These are phyloP conservation scores for Aspidiotus destructor DNA, from an alignment of 2,888 invertebrate species.

Conservation along the genomic window DNA sequence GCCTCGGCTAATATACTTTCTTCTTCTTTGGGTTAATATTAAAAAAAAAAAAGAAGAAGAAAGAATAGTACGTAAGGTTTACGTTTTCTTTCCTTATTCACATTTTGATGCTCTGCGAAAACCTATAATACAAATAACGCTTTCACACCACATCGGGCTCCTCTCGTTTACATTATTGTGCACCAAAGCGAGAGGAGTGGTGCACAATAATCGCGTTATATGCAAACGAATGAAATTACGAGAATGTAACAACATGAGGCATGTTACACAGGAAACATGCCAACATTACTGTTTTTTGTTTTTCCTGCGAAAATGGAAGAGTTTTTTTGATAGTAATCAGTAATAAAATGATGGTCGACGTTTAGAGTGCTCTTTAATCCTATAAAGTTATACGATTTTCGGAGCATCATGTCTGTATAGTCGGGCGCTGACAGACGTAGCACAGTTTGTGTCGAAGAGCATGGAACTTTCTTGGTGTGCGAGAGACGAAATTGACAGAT, in stretches of 20 bases:
- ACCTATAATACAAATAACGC: slow-evolving; percentile 2
- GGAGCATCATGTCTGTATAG: too few species aligned
- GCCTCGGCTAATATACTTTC: slow-evolving; percentile 6
- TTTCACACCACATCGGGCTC: background rate
- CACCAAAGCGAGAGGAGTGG: background rate
- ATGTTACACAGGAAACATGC: background rate
- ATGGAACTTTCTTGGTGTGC: too few species aligned
- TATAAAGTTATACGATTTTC: too few species aligned
- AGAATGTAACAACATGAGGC: background rate
- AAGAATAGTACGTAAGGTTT: slow-evolving; percentile 1
- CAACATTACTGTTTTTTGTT: background rate
- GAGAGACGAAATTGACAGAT: too few species aligned
- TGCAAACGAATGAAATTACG: slow-evolving; percentile 3
- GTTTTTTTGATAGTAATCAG: too few species aligned
- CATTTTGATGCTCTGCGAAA: background rate
- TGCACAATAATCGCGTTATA: background rate
- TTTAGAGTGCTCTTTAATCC: too few species aligned
- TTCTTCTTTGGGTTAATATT: background rate
- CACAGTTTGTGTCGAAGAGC: too few species aligned
- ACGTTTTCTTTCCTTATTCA: background rate
- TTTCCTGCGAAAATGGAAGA: too few species aligned
- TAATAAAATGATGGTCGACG: too few species aligned
- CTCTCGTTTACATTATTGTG: background rate
- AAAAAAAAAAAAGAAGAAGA: background rate
- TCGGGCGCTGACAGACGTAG: too few species aligned